These are phyloP conservation scores for Saccostrea echinata DNA, from an alignment of 1,140 invertebrate species.

Conservation along the genomic window DNA sequence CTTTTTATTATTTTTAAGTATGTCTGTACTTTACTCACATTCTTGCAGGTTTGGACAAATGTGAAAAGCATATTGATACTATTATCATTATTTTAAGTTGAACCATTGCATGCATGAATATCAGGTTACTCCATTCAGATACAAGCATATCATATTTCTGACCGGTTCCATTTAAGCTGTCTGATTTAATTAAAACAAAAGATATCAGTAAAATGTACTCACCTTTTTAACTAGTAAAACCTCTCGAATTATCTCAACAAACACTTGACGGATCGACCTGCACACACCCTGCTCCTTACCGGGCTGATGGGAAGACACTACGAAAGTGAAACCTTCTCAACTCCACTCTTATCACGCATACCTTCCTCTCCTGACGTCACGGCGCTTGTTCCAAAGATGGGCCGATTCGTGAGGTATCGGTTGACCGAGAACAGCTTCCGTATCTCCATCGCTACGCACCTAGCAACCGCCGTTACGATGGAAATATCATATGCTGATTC, in stretches of 20 bases:
- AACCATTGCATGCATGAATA: not conserved
- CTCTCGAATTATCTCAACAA: constrained; percentile 36
- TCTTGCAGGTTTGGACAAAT: too few species aligned
- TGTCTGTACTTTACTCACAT: too few species aligned
- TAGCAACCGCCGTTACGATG: constrained; percentile 32
- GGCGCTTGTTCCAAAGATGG: constrained; percentile 55
- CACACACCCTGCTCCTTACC: constrained; percentile 50
- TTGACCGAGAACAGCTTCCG: constrained; percentile 35
- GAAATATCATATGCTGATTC: not conserved
- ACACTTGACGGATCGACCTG: constrained; percentile 48
- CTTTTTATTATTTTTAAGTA: too few species aligned
- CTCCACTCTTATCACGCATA: constrained; percentile 51
- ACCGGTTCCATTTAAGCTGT: not conserved
- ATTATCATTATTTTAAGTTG: not conserved
- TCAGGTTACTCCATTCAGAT: not conserved
- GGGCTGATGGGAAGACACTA: constrained; percentile 57
- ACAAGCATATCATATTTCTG: not conserved
- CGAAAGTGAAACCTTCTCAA: constrained; percentile 57
- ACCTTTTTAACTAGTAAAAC: constrained; percentile 38
- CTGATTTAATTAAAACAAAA: not conserved
- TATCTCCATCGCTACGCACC: constrained; percentile 18
- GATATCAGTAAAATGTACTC: constrained; percentile 29
- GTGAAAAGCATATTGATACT: too few species aligned
- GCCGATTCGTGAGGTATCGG: constrained; percentile 37
- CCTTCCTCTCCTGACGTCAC: constrained; percentile 55